Conservation (phyloP, 2,113 vertebrate species). For the Antechinus stuartii region DNA sequence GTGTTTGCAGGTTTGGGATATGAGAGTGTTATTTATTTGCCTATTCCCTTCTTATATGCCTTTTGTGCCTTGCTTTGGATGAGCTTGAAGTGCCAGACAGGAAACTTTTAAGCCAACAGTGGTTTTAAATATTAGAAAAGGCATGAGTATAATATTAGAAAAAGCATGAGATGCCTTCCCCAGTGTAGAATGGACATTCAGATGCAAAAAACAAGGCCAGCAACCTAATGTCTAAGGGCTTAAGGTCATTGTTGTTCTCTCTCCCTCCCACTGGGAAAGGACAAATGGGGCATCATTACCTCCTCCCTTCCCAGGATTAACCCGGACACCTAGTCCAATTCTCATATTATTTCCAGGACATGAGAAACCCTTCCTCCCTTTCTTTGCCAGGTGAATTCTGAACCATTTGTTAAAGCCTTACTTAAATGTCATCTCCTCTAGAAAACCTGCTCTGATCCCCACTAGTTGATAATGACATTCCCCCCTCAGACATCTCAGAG, state of each 20-base stretch:
- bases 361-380: not conserved
- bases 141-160: not conserved
- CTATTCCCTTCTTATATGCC: not conserved
- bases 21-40: not conserved
- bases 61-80: not conserved
- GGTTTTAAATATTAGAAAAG: slow-evolving; percentile 12
- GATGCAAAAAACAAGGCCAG: not conserved
- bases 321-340: not conserved
- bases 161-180: not conserved
- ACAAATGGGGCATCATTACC: not conserved
- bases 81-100: not conserved
- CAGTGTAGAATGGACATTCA: not conserved
- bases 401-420: not conserved
- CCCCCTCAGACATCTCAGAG: not conserved
- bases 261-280: not conserved
- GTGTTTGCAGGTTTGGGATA: not conserved
- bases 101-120: not conserved
- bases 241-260: not conserved
- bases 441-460: not conserved
- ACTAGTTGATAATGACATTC: not conserved
- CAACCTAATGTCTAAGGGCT: not conserved
- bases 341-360: not conserved
- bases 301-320: not conserved
- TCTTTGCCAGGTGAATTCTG: not conserved
- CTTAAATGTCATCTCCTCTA: not conserved